phyloP scores from a whole-genome alignment of 2,888 invertebrate genomes.

The Drosophila yooni region DNA sequence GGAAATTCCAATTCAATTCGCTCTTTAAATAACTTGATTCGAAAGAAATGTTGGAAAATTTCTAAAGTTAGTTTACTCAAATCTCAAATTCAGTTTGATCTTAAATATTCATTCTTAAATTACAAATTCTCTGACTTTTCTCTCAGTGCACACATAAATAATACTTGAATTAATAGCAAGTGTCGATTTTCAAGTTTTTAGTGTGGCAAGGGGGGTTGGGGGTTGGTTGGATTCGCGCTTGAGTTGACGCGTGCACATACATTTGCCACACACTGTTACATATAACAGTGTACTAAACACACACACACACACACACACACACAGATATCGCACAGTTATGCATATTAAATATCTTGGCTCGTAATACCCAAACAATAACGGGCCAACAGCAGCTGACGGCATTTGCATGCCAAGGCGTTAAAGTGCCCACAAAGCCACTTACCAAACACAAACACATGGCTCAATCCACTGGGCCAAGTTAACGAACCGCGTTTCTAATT shows the following conservation, averaged over 20 bases:
- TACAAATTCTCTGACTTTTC: neutral
- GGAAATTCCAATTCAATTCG: neutral
- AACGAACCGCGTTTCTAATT: conserved; percentile 49
- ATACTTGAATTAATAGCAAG: conserved; percentile 19
- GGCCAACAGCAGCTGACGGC: conserved; percentile 14
- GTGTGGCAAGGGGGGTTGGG: neutral
- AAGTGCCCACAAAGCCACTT: conserved; percentile 36
- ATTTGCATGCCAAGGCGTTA: conserved; percentile 52
- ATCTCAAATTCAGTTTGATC: neutral
- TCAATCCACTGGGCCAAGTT: conserved; percentile 34
- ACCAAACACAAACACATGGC: conserved; percentile 17
- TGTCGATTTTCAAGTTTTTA: conserved; percentile 38
- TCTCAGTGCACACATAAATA: neutral
- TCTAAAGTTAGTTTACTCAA: neutral
- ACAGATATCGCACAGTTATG: conserved; percentile 43
- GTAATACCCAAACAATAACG: conserved; percentile 12
- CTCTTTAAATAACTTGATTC: neutral
- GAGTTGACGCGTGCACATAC: conserved; percentile 50
- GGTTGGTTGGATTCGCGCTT: conserved; percentile 35
- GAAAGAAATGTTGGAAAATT: neutral
- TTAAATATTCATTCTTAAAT: neutral
- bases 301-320: neutral
- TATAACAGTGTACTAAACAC: neutral
- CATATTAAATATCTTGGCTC: conserved; percentile 67
- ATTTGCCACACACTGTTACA: conserved; percentile 23